phyloP scores from a whole-genome alignment of 2,888 invertebrate genomes.

The Ormyrus pomaceus region DNA sequence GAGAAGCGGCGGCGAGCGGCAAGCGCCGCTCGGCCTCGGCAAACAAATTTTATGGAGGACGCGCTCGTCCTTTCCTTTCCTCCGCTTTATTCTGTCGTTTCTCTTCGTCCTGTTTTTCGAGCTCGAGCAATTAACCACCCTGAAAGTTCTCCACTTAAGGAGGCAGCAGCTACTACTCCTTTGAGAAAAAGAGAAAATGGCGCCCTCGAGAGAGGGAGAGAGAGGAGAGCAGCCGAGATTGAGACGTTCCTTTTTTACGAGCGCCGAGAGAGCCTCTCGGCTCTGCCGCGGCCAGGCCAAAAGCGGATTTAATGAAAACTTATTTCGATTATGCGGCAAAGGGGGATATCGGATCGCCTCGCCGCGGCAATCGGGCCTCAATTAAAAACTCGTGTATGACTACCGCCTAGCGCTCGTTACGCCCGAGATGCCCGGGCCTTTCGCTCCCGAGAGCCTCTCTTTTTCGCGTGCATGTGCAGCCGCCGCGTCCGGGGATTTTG shows the following conservation, averaged over 20 bases:
- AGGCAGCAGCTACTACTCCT: conserved; percentile 22
- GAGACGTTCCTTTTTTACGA: conserved; percentile 55
- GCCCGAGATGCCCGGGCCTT: background rate
- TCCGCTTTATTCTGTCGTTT: conserved; percentile 51
- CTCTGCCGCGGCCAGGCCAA: background rate
- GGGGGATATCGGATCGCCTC: background rate
- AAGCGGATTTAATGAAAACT: conserved; percentile 53
- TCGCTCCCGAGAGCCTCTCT: background rate
- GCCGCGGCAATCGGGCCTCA: conserved; percentile 33
- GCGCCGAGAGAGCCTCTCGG: conserved; percentile 4
- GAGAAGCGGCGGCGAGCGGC: conserved; percentile 22
- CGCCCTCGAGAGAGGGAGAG: conserved; percentile 4
- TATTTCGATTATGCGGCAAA: conserved; percentile 35
- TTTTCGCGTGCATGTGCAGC: conserved; percentile 10
- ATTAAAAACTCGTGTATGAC: conserved; percentile 51
- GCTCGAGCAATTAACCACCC: conserved; percentile 67
- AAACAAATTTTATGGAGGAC: conserved; percentile 72
- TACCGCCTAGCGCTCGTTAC: conserved; percentile 14
- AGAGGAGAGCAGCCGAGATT: conserved; percentile 22
- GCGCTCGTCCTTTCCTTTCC: conserved; percentile 47
- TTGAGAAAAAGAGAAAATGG: conserved; percentile 53
- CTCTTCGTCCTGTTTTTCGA: conserved; percentile 58
- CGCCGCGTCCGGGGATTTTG: conserved; percentile 35
- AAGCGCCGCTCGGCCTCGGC: conserved; percentile 62
- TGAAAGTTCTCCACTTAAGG: conserved; percentile 58